Percentiles rank a stretch among this genome's conserved stretches.
Conservation (phyloP, 1,140 invertebrate species). For the Bombus confusus region DNA sequence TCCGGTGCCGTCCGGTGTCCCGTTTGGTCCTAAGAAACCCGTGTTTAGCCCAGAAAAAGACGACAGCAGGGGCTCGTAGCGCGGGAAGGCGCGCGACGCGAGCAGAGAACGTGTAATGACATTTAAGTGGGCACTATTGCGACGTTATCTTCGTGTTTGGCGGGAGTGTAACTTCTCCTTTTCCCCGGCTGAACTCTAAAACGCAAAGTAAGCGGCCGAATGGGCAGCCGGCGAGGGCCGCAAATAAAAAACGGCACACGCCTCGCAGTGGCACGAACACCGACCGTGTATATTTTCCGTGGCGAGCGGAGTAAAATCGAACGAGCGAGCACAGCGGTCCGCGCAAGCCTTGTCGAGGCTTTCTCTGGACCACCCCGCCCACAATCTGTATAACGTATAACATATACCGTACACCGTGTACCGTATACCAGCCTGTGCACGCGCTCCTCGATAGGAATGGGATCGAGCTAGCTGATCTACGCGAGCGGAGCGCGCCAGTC, state of each 20-base stretch:
- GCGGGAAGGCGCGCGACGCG: not conserved
- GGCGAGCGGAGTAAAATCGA: constrained; percentile 39
- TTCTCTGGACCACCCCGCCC: constrained; percentile 79
- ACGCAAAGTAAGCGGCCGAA: constrained; percentile 48
- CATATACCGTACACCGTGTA: constrained; percentile 51
- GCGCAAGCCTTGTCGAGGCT: constrained; percentile 64
- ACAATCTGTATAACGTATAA: constrained; percentile 64
- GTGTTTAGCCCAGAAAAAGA: not conserved
- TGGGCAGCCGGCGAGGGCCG: constrained; percentile 34
- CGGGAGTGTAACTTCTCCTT: constrained; percentile 59
- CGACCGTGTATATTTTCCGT: constrained; percentile 46
- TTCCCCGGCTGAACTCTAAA: constrained; percentile 42
- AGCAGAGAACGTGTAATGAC: constrained; percentile 60
- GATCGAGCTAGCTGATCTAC: constrained; percentile 20
- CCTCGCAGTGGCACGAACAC: constrained; percentile 67
- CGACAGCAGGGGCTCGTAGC: not conserved
- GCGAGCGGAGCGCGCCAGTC: not conserved
- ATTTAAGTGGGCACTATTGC: constrained; percentile 68
- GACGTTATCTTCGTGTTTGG: constrained; percentile 57
- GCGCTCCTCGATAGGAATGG: constrained; percentile 39
- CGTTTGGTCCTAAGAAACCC: not conserved
- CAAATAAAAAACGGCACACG: constrained; percentile 71
- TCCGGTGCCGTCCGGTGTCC: too few relatives aligned
- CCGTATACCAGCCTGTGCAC: constrained; percentile 35
- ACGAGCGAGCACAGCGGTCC: constrained; percentile 35